Conservation (phyloP, 2,888 invertebrate genomes). For the Hanleya hanleyi region DNA sequence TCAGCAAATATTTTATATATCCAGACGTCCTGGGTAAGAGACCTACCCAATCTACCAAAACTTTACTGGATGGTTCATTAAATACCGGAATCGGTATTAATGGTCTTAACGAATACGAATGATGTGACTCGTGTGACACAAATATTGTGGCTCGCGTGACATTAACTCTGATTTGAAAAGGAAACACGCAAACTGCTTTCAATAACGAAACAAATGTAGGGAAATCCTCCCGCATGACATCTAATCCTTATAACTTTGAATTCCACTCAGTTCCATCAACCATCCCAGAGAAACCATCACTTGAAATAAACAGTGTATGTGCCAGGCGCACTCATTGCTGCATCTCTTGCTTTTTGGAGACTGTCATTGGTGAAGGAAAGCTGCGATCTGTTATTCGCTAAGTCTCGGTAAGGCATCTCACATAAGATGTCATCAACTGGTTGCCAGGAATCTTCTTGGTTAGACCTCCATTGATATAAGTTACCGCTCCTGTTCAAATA, state of each 20-base stretch:
- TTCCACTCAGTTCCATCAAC: not conserved
- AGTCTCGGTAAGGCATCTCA: not conserved
- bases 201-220: not conserved
- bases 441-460: not conserved
- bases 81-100: no score
- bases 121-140: slow-evolving; percentile 6
- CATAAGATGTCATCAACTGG: not conserved
- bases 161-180: no score
- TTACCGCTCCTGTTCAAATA: not conserved
- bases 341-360: not conserved
- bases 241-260: not conserved
- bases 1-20: no score
- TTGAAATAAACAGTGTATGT: slow-evolving; percentile 7
- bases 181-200: no score
- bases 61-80: no score
- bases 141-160: slow-evolving; percentile 7
- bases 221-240: not conserved
- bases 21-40: no score
- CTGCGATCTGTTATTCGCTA: slow-evolving; percentile 8
- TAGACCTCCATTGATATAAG: slow-evolving; percentile 1
- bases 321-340: not conserved
- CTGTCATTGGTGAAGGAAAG: not conserved
- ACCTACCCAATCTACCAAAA: no score
- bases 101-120: no score
- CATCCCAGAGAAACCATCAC: not conserved